phyloP scores from a whole-genome alignment of 2,113 vertebrate genomes.

The Burhinus oedicnemus region DNA sequence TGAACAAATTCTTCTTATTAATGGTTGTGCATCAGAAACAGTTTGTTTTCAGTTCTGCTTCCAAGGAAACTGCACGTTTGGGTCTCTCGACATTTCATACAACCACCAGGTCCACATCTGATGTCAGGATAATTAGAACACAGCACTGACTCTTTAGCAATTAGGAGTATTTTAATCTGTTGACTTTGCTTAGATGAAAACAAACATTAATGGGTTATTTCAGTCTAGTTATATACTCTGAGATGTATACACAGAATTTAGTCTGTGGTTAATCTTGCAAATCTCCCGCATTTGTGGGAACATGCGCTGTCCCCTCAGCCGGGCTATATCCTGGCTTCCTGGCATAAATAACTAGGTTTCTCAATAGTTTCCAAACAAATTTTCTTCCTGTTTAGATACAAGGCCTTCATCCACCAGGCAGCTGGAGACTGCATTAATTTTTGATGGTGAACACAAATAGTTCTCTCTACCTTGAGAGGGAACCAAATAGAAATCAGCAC shows the following conservation, averaged over 20 bases:
- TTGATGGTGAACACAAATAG: background rate
- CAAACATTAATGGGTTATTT: background rate
- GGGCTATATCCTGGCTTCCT: background rate
- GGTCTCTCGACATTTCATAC: background rate
- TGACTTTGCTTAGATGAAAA: background rate
- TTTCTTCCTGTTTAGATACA: background rate
- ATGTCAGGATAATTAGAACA: background rate
- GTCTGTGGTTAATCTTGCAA: background rate
- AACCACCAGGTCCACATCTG: background rate
- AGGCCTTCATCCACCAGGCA: background rate
- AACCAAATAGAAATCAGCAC: background rate
- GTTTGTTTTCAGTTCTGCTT: background rate
- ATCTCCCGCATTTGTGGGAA: background rate
- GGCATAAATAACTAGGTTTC: background rate
- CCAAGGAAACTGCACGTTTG: background rate
- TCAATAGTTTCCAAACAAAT: background rate
- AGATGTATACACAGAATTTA: background rate
- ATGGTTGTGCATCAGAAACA: background rate
- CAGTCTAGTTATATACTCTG: background rate
- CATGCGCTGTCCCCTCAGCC: background rate
- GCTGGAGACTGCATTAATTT: background rate
- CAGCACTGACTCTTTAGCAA: background rate
- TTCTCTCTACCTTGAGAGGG: background rate
- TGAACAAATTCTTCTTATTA: background rate
- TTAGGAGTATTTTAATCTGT: background rate